phyloP scores from a whole-genome alignment of 2,888 invertebrate species.

The Hymenopus coronatus region DNA sequence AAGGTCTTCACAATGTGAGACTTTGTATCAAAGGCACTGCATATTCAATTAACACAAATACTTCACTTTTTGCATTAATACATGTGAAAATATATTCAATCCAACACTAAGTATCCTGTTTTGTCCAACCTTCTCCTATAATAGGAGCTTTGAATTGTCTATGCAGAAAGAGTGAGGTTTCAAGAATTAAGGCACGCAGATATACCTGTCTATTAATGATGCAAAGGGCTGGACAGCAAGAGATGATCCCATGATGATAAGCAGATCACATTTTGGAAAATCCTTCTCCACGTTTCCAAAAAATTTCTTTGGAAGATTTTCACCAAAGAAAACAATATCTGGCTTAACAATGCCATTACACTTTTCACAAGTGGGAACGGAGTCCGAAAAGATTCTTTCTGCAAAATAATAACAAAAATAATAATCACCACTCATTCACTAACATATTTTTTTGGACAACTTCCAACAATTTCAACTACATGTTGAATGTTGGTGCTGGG shows the following conservation, averaged over 20 bases:
- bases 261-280: constrained; percentile 81
- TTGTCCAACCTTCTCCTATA: too few species aligned
- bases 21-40: too few species aligned
- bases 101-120: too few species aligned
- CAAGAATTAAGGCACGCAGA: constrained; percentile 14
- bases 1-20: too few species aligned
- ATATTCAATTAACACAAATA: too few species aligned
- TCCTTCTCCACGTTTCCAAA: constrained; percentile 66
- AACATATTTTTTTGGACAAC: too few species aligned
- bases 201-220: constrained; percentile 75
- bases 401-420: constrained; percentile 38
- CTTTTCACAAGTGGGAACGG: constrained; percentile 72
- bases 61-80: too few species aligned
- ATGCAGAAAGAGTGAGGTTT: background rate
- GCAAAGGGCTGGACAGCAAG: constrained; percentile 94
- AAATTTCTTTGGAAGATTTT: constrained; percentile 79
- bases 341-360: constrained; percentile 85
- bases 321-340: constrained; percentile 95
- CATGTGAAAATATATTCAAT: too few species aligned
- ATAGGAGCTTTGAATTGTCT: background rate
- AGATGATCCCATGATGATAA: constrained; percentile 94
- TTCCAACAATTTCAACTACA: too few species aligned
- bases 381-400: constrained; percentile 71
- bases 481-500: too few species aligned
- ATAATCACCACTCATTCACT: too few species aligned